These are phyloP conservation scores for Tenrec ecaudatus DNA, from an alignment of 2,113 vertebrate species.

Conservation along the genomic window DNA sequence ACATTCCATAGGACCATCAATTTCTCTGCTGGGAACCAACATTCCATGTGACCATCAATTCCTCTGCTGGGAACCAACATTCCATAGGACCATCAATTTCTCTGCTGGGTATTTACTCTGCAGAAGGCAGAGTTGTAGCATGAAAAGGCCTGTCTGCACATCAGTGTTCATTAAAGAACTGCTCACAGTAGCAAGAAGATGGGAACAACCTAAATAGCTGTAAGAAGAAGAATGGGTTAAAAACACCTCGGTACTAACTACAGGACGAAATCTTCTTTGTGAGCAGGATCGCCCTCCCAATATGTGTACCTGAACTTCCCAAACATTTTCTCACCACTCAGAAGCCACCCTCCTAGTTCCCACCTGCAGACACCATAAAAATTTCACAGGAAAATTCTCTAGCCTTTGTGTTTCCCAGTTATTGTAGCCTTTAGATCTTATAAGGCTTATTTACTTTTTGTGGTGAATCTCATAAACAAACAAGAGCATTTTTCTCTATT, in stretches of 20 bases:
- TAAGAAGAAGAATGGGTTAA: no score
- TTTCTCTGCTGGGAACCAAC: no score
- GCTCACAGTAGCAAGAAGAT: no score
- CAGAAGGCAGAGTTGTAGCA: no score
- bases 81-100: no score
- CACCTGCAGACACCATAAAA: not conserved
- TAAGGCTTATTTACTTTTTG: not conserved
- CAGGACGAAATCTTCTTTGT: not conserved
- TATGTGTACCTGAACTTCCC: not conserved
- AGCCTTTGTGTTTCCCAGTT: not conserved
- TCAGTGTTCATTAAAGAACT: no score
- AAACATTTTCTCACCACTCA: not conserved
- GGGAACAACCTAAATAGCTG: no score
- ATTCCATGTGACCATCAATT: no score
- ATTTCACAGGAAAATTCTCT: not conserved
- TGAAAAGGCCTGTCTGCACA: no score
- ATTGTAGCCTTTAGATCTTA: not conserved
- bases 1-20: no score
- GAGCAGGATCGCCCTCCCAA: not conserved
- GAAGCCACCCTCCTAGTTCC: not conserved
- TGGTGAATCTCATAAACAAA: not conserved
- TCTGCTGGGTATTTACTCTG: no score
- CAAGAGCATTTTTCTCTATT: conserved; percentile 29
- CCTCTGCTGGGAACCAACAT: no score
- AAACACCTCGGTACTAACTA: not conserved